Evolutionary conservation across 1,140 invertebrate species (phyloP).

Genomic region (Calephelis virginiensis): DNA sequence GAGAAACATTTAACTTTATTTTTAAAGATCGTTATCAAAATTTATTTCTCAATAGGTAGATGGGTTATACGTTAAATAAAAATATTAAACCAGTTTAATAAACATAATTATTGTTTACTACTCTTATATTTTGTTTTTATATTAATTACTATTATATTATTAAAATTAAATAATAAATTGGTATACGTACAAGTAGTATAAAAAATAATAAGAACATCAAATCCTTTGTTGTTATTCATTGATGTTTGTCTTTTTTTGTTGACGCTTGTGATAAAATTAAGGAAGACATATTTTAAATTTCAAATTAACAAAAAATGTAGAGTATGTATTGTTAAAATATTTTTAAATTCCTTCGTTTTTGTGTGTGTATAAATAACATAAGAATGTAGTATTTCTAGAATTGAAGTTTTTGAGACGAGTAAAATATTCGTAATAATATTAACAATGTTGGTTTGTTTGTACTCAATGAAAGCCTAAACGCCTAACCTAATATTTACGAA

Average conservation of each 20-base stretch:
- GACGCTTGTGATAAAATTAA: constrained; percentile 4
- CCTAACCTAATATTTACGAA: no score
- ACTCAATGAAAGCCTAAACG: no score
- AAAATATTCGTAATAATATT: no score
- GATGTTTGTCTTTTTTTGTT: constrained; percentile 3
- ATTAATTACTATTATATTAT: background rate
- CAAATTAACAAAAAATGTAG: constrained; percentile 1
- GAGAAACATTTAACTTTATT: no score
- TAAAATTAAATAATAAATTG: no score
- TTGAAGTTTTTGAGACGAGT: no score
- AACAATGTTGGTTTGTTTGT: no score
- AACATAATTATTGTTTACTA: no score
- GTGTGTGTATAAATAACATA: background rate
- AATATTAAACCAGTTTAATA: no score
- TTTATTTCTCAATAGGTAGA: no score
- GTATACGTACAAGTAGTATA: background rate
- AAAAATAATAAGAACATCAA: background rate
- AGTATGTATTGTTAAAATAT: constrained; percentile 1
- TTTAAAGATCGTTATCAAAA: background rate
- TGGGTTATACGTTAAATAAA: no score
- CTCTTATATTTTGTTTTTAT: no score
- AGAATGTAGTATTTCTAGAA: background rate
- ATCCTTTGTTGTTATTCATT: constrained; percentile 6
- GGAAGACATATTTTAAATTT: constrained; percentile 5
- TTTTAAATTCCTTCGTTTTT: background rate